Evolutionary conservation across 2,797 vertebrate species (phyloP), one percentile per base, ranked within the genome.

Genomic region (Remorina albescens): DNA sequence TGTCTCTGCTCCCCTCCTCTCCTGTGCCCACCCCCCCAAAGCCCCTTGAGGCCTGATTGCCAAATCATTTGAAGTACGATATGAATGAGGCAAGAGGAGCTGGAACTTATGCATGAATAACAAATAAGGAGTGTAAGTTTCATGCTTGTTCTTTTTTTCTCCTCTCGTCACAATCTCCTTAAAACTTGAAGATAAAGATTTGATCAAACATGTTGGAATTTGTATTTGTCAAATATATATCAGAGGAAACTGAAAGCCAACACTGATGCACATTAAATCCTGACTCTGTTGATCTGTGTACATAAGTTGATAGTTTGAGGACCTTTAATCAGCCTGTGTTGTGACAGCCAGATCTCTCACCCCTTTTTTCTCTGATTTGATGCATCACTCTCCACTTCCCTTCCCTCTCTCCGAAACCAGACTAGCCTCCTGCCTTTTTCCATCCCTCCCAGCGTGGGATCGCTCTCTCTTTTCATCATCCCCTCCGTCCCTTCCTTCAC

Each of bases 1-100:
- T 58, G 64, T 84, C 85, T 78, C 63, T 8, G 34, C 63, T 63
- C 42, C 50, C 74, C 67, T 42, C 53, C 71, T 54, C 67, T 36
- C 63, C 76, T 34, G 53, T n/a, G 3, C 68, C n/a, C 6, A 30
- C 30, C 30, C 30, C 30, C 30, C 30, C n/a, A n/a, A n/a, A n/a
- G 39, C 37, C 76, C 88, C 87, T 74, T 1, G 80, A 84, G 90
- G 90, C 87, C 83, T 88, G 86, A 91, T 92, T 91, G 89, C 85
- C 69, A 88, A 91, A 91, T 91, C 84, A 92, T 92, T 88, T 92
- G 88, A 92, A 92, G 88, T 90, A 89, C 83, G 82, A 90, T 90
- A 88, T 80, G 84, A 91, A 91, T 85, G 85, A 87, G 73, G 87
- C 86, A 81, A 84, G 86, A 88, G 83, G 75, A 90, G 83, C 63